These are phyloP conservation scores for Phocoena sinus DNA, from an alignment of 2,113 vertebrate genomes.

Conservation along the genomic window DNA sequence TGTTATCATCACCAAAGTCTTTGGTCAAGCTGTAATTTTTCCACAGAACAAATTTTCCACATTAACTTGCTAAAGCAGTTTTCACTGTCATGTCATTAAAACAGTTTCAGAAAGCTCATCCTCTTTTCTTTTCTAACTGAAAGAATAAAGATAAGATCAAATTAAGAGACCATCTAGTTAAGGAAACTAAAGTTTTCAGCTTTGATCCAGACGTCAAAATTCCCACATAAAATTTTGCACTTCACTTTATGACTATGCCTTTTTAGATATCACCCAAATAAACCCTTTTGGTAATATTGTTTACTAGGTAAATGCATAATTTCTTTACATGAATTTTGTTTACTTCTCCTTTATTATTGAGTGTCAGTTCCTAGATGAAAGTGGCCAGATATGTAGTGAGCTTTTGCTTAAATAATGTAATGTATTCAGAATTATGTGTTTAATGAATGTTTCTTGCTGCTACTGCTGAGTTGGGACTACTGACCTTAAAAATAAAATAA, in stretches of 20 bases:
- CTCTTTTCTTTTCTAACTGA: not conserved
- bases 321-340: not conserved
- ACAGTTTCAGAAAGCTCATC: not conserved
- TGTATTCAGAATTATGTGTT: not conserved
- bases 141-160: not conserved
- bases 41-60: not conserved
- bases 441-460: not conserved
- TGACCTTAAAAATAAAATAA: not conserved
- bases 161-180: not conserved
- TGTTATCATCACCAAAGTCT: conserved; percentile 11
- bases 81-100: conserved; percentile 12
- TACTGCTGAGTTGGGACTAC: not conserved
- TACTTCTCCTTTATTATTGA: not conserved
- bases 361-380: not conserved
- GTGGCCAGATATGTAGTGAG: not conserved
- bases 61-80: not conserved
- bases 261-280: not conserved
- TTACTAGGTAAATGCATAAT: not conserved
- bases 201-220: not conserved
- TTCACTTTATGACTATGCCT: not conserved
- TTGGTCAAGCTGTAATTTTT: not conserved
- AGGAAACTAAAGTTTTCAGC: not conserved
- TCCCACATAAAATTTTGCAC: not conserved
- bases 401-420: not conserved
- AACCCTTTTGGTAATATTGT: not conserved